These are phyloP conservation scores for Brachionus rotundiformis DNA, from an alignment of 1,140 invertebrate species.

Conservation along the genomic window DNA sequence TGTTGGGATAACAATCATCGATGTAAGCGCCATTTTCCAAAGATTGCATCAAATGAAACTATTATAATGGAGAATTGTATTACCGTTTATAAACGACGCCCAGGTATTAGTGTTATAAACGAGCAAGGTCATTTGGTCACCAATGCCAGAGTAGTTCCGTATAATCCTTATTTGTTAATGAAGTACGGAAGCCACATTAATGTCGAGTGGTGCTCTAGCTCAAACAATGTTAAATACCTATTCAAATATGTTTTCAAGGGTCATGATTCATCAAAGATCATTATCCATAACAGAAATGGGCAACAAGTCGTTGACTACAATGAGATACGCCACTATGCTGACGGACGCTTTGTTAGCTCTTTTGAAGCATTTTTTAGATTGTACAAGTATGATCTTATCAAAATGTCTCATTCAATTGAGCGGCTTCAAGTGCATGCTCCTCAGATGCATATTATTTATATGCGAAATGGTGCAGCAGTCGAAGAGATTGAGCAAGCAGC, in stretches of 20 bases:
- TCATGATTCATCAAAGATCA: constrained; percentile 52
- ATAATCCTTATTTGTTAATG: constrained; percentile 52
- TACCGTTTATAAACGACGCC: constrained; percentile 49
- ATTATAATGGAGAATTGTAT: constrained; percentile 52
- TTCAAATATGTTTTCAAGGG: constrained; percentile 62
- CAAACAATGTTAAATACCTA: constrained; percentile 57
- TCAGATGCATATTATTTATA: neutral
- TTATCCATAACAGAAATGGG: neutral
- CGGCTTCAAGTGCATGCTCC: neutral
- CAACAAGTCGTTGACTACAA: neutral
- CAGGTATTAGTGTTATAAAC: constrained; percentile 34
- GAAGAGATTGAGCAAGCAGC: too few species aligned
- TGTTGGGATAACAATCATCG: constrained; percentile 53
- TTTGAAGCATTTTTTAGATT: too few species aligned
- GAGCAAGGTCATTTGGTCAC: neutral
- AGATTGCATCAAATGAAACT: constrained; percentile 48
- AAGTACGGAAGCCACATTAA: constrained; percentile 54
- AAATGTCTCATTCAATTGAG: neutral
- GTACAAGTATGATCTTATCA: neutral
- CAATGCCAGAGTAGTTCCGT: constrained; percentile 50
- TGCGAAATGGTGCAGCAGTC: too few species aligned
- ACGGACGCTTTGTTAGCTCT: too few species aligned
- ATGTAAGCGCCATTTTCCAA: constrained; percentile 55
- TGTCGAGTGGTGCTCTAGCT: constrained; percentile 53
- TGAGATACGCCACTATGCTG: neutral